Evolutionary conservation across 2,113 vertebrate species (phyloP).

Genomic region (Anoplopoma fimbria): DNA sequence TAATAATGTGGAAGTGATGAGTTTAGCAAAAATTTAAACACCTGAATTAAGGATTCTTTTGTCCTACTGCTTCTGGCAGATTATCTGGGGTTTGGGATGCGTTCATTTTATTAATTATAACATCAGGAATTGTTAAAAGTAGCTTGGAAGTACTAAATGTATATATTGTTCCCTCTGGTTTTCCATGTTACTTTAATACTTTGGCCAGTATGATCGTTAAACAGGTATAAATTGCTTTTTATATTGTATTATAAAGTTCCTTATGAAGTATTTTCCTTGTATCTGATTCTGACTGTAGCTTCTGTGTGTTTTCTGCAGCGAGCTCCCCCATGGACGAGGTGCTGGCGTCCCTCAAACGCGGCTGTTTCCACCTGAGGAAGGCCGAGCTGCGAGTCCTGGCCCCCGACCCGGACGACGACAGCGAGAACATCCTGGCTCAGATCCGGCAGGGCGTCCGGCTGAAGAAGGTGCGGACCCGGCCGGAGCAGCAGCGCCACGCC

Average conservation of each 20-base stretch:
- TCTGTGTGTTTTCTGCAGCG: conserved; percentile 78
- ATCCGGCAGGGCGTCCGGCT: conserved; percentile 96
- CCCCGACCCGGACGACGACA: conserved; percentile 93
- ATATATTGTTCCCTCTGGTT: not conserved
- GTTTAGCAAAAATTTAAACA: too few relatives aligned
- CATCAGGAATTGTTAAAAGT: too few relatives aligned
- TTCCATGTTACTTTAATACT: not conserved
- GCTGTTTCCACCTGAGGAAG: conserved; percentile 96
- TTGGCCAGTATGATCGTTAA: not conserved
- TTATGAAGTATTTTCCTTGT: not conserved
- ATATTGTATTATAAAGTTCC: not conserved
- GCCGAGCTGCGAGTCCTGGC: conserved; percentile 94
- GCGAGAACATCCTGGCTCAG: conserved; percentile 98
- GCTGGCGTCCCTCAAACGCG: conserved; percentile 95
- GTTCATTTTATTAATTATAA: too few relatives aligned
- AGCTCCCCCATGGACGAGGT: conserved; percentile 99
- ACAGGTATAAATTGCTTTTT: not conserved
- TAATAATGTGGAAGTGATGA: too few relatives aligned
- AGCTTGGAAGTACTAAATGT: not conserved
- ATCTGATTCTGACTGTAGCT: not conserved
- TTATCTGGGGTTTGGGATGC: too few relatives aligned
- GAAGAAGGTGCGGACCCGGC: conserved; percentile 90
- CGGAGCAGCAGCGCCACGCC: conserved; percentile 87
- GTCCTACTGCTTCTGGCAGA: too few relatives aligned
- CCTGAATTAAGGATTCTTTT: too few relatives aligned